These are phyloP conservation scores for Lutjanus campechanus DNA, from an alignment of 2,797 vertebrate species.

Conservation along the genomic window DNA sequence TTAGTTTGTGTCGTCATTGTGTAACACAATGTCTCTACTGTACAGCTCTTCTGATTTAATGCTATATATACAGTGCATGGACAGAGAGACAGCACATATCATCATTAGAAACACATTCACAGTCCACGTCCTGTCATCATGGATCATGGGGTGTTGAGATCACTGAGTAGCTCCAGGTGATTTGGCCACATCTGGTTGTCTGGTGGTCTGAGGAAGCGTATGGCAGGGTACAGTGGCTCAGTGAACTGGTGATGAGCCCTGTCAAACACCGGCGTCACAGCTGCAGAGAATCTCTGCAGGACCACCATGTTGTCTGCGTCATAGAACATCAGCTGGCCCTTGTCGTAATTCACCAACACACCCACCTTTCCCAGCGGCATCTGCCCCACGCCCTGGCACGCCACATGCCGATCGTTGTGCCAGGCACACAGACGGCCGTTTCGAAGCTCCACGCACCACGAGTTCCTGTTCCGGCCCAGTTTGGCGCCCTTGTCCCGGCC, in stretches of 20 bases:
- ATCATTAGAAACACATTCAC: neutral
- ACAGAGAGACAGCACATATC: too few relatives aligned
- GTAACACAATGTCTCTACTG: neutral
- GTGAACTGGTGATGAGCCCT: constrained; percentile 85
- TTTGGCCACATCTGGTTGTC: constrained; percentile 65
- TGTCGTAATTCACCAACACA: constrained; percentile 80
- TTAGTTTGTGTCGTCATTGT: constrained; percentile 57
- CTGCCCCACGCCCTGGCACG: constrained; percentile 47
- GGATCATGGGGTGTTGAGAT: constrained; percentile 37
- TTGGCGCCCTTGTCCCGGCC: constrained; percentile 81
- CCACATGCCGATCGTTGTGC: constrained; percentile 82
- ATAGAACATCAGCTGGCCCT: constrained; percentile 82
- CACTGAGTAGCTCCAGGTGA: constrained; percentile 78
- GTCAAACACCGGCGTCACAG: constrained; percentile 75
- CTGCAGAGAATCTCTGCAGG: constrained; percentile 83
- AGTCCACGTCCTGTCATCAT: neutral
- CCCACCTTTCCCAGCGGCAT: constrained; percentile 67
- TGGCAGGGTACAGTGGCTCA: constrained; percentile 78
- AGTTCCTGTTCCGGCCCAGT: constrained; percentile 84
- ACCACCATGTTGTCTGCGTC: constrained; percentile 75
- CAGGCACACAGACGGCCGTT: constrained; percentile 72
- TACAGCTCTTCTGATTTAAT: neutral
- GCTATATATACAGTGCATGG: neutral
- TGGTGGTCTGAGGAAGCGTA: constrained; percentile 78
- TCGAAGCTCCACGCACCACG: constrained; percentile 84